Evolutionary conservation across 1,140 invertebrate species (phyloP).

Genomic region (Mycetomoellerius zeteki): DNA sequence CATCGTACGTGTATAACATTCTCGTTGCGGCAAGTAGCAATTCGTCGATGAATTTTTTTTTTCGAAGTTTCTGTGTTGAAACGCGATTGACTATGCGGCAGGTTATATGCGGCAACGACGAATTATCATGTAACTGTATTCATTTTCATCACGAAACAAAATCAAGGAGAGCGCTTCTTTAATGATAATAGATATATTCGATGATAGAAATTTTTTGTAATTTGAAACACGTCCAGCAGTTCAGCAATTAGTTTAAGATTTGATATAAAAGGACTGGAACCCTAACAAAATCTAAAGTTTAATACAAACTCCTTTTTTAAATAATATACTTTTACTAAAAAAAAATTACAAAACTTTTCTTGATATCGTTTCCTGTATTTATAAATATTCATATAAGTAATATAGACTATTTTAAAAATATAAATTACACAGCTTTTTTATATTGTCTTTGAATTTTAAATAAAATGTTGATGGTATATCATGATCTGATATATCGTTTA

Average conservation of each 20-base stretch:
- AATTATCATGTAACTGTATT: not conserved
- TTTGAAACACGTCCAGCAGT: not conserved
- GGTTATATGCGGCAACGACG: slow-evolving; percentile 20
- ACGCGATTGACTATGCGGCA: slow-evolving; percentile 44
- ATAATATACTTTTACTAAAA: not conserved
- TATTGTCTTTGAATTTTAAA: not conserved
- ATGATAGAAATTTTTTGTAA: not conserved
- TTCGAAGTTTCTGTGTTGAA: slow-evolving; percentile 21
- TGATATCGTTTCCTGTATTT: not conserved
- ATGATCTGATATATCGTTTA: not conserved
- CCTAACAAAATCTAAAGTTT: not conserved
- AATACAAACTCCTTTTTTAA: not conserved
- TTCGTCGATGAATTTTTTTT: slow-evolving; percentile 38
- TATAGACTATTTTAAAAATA: not conserved
- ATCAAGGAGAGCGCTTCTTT: not conserved
- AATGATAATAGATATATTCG: not conserved
- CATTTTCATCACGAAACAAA: not conserved
- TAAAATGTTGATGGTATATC: not conserved
- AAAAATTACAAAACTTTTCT: not conserved
- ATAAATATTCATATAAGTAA: not conserved
- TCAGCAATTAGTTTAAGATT: slow-evolving; percentile 8
- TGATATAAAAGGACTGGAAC: not conserved
- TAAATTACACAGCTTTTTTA: not conserved
- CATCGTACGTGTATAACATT: slow-evolving; percentile 67
- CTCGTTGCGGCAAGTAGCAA: slow-evolving; percentile 62